phyloP scores from a whole-genome alignment of 1,140 invertebrate species.

The Brachionus koreanus region DNA sequence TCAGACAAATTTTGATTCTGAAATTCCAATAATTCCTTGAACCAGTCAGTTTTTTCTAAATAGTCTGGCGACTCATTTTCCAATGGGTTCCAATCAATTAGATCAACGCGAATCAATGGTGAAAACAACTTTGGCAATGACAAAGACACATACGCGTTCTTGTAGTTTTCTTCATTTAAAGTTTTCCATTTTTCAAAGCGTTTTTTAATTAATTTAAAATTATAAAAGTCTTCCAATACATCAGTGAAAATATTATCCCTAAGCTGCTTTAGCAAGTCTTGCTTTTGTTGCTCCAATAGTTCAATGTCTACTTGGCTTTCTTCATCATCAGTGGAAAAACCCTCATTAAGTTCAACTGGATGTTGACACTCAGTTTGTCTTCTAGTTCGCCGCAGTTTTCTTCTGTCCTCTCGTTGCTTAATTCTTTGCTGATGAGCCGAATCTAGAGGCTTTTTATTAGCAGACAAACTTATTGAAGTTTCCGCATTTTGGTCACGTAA shows the following conservation, averaged over 20 bases:
- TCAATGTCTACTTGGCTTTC: slow-evolving; percentile 74
- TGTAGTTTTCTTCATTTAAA: slow-evolving; percentile 72
- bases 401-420: slow-evolving; percentile 81
- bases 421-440: slow-evolving; percentile 62
- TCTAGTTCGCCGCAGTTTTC: slow-evolving; percentile 49
- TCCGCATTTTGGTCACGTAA: slow-evolving; percentile 88
- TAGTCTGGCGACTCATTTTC: slow-evolving; percentile 51
- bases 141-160: slow-evolving; percentile 83
- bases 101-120: slow-evolving; percentile 72
- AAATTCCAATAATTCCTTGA: slow-evolving; percentile 69
- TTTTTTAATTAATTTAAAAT: slow-evolving; percentile 69
- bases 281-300: slow-evolving; percentile 62
- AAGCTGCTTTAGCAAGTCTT: neutral
- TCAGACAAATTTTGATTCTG: slow-evolving; percentile 67
- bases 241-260: slow-evolving; percentile 71
- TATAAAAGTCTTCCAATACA: slow-evolving; percentile 81
- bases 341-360: slow-evolving; percentile 66
- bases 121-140: slow-evolving; percentile 82
- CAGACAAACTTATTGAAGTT: slow-evolving; percentile 63
- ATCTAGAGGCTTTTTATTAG: slow-evolving; percentile 19
- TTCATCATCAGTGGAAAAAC: slow-evolving; percentile 94
- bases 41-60: slow-evolving; percentile 81
- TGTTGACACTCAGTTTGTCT: neutral
- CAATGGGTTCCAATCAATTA: slow-evolving; percentile 65
- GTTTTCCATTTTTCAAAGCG: slow-evolving; percentile 77